phyloP scores from a whole-genome alignment of 2,113 vertebrate species.

The Camelus bactrianus region DNA sequence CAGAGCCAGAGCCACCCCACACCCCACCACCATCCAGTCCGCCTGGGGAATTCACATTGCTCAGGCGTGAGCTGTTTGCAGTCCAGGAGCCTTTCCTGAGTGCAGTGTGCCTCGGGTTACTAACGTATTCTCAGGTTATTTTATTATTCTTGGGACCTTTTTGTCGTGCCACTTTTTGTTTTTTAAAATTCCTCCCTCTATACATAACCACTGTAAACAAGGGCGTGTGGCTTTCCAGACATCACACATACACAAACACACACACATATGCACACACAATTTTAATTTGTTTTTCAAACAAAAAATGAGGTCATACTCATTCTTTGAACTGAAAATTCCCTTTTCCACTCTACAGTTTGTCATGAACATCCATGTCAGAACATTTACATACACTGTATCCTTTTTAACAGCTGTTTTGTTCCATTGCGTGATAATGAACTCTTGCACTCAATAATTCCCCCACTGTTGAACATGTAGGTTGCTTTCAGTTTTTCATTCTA shows the following conservation, averaged over 20 bases:
- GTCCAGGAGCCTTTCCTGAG: background rate
- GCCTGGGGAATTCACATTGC: background rate
- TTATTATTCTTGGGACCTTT: background rate
- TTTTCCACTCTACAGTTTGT: background rate
- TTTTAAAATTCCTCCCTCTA: background rate
- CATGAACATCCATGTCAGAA: background rate
- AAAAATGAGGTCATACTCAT: background rate
- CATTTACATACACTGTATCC: background rate
- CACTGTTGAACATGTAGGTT: background rate
- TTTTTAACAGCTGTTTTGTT: background rate
- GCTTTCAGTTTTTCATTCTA: background rate
- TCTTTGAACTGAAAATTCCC: conserved; percentile 53
- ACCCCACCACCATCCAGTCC: background rate
- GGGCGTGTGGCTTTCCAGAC: background rate
- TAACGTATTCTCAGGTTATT: background rate
- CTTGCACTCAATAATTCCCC: background rate
- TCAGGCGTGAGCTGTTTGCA: background rate
- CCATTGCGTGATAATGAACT: background rate
- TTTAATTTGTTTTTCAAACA: conserved; percentile 51
- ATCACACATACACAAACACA: background rate
- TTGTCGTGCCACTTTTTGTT: background rate
- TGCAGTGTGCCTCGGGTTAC: background rate
- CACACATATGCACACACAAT: background rate
- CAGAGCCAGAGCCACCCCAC: background rate
- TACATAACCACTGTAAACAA: background rate